Evolutionary conservation across 2,888 invertebrate genomes (phyloP), one percentile per base, ranked within the genome.

Genomic region (Byasa hedistus): DNA sequence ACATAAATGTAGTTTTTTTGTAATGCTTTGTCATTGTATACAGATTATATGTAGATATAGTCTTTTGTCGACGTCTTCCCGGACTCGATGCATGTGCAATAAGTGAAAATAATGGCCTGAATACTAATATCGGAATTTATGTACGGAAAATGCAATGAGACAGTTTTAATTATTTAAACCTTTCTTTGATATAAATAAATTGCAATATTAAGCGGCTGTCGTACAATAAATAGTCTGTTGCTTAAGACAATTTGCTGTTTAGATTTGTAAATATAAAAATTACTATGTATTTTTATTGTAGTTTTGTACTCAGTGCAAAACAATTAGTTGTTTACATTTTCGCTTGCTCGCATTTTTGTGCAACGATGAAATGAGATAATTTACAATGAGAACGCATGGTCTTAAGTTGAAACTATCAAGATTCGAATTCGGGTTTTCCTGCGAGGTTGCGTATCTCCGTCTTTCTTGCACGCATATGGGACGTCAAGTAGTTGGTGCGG

Each of bases 391-490:
- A 84, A 87, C 86, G 85, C 86, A 84, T 79, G 82, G 82, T 85
- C 84, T 83, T 85, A 89, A 89, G 84, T 90, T 88, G 80, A 82
- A 88, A 91, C 87, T 90, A 90, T 89, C 85, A 87, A 89, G 89
- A 83, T 84, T 85, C 79, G 82, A 87, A 87, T 91, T 89, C 83
- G 89, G 89, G 87, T 90, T 90, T 88, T 87, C 85, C 88, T 86
- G 79, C 79, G 86, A 88, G 84, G 84, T 86, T 86, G 84, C 79
- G 74, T 84, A 68, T 70, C 63, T 69, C 76, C 68, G 69, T 91
- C 89, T 78, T 83, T 69, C 74, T 89, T 75, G 67, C 64, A 70
- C 81, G 62, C 70, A 71, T 65, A 48, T 66, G 68, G 73, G 2
- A 66, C 71, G 65, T 68, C 70, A 73, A 74, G 73, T 75, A 78